Base-by-base conservation (phyloP, 2,888 invertebrate species). In the Anticlea derivata region DNA sequence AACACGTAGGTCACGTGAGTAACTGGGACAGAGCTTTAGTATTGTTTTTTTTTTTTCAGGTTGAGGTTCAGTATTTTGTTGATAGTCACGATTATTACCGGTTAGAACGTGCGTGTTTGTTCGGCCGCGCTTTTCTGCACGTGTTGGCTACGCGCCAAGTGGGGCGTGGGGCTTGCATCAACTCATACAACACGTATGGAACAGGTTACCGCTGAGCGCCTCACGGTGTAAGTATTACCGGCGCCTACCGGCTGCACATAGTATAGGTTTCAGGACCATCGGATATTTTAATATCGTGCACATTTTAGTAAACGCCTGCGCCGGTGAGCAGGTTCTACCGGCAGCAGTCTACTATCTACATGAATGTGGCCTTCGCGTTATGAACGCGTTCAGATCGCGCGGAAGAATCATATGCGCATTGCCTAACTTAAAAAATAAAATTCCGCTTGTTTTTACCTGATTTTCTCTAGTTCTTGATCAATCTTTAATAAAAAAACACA, bases 91-190 rank as follows among this genome's bases (percentile, higher is more conserved):
- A 43, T 48, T 44, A 39, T 46, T 46, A 46, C 37, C 27, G 33
- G 35, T 11, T 26, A 54, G 31, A 37, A 46, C 43, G 45, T 54
- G 45, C 37, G 44, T 48, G 48, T 48, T 52, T 33, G 38, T 33
- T 34, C 34, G 47, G 13, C 27, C 31, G 46, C 41, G 40, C 35
- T 35, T 11, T 40, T 37, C 43, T 46, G 39, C 45, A 30, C 45
- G 39, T 24, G 35, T 58, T 61, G 59, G 61, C 61, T 22, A 7
- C 24, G 31, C 24, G 59, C 61, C 61, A 61, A 43, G 20, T 24
- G 29, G 30, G 20, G 39, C 50, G 54, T 56, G 56, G 35, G 12
- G 35, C 49, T 48, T 50, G 56, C 51, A 51, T 55, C 50, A 52
- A 38, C 31, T 40, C 44, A 45, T 45, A 51, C 11, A 7, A 23